These are phyloP conservation scores for Platypus cylindrus DNA, from an alignment of 2,888 invertebrate species.

Conservation along the genomic window DNA sequence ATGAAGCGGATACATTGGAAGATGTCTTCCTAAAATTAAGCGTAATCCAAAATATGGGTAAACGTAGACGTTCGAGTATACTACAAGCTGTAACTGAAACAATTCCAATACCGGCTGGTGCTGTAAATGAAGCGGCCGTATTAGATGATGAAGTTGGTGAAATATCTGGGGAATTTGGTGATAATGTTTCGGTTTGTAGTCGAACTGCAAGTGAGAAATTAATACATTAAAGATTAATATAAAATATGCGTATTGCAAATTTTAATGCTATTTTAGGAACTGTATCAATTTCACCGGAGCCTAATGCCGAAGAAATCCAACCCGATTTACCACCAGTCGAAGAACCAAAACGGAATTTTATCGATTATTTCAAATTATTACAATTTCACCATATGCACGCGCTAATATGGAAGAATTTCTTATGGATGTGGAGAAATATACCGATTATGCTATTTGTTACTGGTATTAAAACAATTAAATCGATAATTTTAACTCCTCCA, in stretches of 20 bases:
- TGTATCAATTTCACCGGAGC: constrained; percentile 48
- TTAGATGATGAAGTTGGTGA: constrained; percentile 58
- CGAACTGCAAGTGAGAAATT: constrained; percentile 39
- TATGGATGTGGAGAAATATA: constrained; percentile 75
- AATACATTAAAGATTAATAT: no score
- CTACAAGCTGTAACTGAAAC: constrained; percentile 60
- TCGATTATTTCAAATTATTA: constrained; percentile 48
- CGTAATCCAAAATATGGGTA: constrained; percentile 69
- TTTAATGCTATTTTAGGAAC: no score
- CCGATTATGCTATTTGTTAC: constrained; percentile 75
- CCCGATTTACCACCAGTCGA: constrained; percentile 60
- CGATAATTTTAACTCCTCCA: not conserved
- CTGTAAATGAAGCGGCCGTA: constrained; percentile 42
- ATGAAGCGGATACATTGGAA: constrained; percentile 61
- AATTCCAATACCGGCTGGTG: constrained; percentile 50
- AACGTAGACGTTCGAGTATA: constrained; percentile 66
- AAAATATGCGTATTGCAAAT: not conserved
- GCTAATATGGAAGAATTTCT: constrained; percentile 76
- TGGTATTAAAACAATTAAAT: constrained; percentile 22
- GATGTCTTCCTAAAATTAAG: constrained; percentile 72
- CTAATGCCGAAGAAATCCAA: constrained; percentile 22
- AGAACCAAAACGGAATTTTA: constrained; percentile 38
- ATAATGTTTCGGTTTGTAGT: constrained; percentile 69
- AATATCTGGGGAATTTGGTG: constrained; percentile 79
- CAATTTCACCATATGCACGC: constrained; percentile 64